A percentile compares a stretch with the other conserved stretches of the same genome.
Evolutionary conservation across 2,888 invertebrate genomes (phyloP).

Genomic region (Apodemia hepburni): DNA sequence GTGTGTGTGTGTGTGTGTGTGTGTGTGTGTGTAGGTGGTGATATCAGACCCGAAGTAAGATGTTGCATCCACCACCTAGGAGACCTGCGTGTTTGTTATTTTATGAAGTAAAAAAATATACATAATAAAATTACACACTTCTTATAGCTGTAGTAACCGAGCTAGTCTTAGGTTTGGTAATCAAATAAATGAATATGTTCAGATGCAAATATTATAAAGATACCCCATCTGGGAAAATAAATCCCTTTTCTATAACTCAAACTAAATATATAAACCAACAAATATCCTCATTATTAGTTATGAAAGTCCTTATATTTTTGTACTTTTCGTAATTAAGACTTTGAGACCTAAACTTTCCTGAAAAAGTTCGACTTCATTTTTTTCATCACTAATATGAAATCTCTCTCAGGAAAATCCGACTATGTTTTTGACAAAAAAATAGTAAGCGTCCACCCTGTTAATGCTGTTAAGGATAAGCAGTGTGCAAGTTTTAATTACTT

Average conservation of each 20-base stretch:
- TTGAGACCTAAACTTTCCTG: background rate
- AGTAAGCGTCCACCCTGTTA: constrained; percentile 34
- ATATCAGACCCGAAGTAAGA: too few species aligned
- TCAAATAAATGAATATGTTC: background rate
- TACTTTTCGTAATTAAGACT: background rate
- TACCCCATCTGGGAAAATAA: background rate
- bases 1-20: too few species aligned
- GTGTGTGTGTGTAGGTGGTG: too few species aligned
- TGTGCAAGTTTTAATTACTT: constrained; percentile 73
- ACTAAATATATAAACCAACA: background rate
- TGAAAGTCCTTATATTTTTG: background rate
- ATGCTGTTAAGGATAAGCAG: constrained; percentile 35
- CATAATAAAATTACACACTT: too few species aligned
- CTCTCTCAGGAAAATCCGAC: background rate
- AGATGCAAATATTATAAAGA: background rate
- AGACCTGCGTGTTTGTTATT: too few species aligned
- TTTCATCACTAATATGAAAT: background rate
- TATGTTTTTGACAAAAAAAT: constrained; percentile 18
- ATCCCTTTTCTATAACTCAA: background rate
- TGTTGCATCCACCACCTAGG: too few species aligned
- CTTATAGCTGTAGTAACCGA: background rate
- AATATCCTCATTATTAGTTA: too few species aligned
- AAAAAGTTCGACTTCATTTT: background rate
- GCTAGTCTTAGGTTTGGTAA: background rate
- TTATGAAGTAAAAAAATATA: too few species aligned